Evolutionary conservation across 2,888 invertebrate species (phyloP), one percentile per base, ranked within the genome.

Genomic region (Hemicrepidius hirtus): DNA sequence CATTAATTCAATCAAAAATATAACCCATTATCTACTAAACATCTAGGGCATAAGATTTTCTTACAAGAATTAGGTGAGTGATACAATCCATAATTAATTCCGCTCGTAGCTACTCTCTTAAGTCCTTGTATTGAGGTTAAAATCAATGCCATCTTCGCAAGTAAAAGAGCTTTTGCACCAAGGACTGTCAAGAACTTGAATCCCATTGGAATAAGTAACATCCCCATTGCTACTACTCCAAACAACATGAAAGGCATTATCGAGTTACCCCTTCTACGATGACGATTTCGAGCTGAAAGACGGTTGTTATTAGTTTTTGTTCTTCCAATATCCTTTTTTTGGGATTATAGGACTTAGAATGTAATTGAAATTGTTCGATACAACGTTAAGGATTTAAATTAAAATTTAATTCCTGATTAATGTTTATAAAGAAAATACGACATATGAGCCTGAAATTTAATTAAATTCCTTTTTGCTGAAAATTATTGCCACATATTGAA

Each of bases 141-240:
- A 57, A 95, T 88, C 4, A 95, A 86, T 0, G 95, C 95, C 91
- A 95, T 92, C 87, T 95, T 95, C 1, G 95, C 94, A 18, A 95
- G 86, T 0, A 95, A 85, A 3, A 95, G 84, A 0, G 95, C 95
- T 83, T 95, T 95, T 32, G 95, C 95, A 4, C 94, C 94, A 0
- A 95, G 88, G 0, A 95, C 92, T 0, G 95, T 94, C 0, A 95
- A 88, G 84, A 95, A 93, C 84, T 95, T 95, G 83, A 95, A 95
- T 12, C 95, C 95, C 91, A 95, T 91, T 0, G 95, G 95, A 12
- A 95, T 88, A 0, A 95, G 83, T 3, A 95, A 91, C 84, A 94
- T 91, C 0, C 94, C 93, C 82, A 95, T 90, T 13, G 94, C 91
- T 28, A 95, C 89, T 16, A 94, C 87, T 0, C 94, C 94, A 82